A percentile compares a stretch with the other conserved stretches of the same genome.
phyloP scores from a whole-genome alignment of 53 echinoderm and acorn worm species.

The Holothuria leucospilota region DNA sequence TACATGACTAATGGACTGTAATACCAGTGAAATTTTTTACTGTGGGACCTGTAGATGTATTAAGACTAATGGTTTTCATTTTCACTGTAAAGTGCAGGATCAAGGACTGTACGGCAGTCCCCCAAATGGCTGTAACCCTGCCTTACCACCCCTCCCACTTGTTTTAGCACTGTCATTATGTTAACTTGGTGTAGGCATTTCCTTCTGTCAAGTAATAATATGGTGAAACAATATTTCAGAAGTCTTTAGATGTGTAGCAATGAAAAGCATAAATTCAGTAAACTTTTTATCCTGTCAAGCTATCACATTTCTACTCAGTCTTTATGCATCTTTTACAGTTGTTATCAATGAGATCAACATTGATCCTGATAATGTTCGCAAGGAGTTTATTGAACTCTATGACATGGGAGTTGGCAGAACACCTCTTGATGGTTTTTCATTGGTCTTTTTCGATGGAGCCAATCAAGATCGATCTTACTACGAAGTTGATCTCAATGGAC shows the following conservation, averaged over 20 bases:
- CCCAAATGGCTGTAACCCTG: no score
- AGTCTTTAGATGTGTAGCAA: background rate
- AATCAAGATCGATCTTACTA: slow-evolving; percentile 85
- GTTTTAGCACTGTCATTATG: no score
- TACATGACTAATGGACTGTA: no score
- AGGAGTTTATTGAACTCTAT: slow-evolving; percentile 78
- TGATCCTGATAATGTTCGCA: slow-evolving; percentile 8
- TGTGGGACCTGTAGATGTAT: no score
- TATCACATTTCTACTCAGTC: background rate
- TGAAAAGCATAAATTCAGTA: background rate
- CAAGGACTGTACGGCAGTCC: no score
- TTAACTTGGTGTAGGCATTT: no score
- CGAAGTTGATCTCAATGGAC: slow-evolving; percentile 74
- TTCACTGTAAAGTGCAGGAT: no score
- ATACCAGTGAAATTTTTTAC: no score
- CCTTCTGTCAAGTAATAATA: no score
- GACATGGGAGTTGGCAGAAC: slow-evolving; percentile 65
- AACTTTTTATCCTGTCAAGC: background rate
- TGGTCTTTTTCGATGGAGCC: slow-evolving; percentile 86
- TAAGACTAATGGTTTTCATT: no score
- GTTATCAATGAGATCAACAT: slow-evolving; percentile 89
- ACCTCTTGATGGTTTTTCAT: slow-evolving; percentile 64
- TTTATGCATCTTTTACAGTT: slow-evolving; percentile 24
- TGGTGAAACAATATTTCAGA: background rate
- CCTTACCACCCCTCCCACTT: no score